phyloP scores from a whole-genome alignment of 2,888 invertebrate species.

The Tetheella fluctuosa region DNA sequence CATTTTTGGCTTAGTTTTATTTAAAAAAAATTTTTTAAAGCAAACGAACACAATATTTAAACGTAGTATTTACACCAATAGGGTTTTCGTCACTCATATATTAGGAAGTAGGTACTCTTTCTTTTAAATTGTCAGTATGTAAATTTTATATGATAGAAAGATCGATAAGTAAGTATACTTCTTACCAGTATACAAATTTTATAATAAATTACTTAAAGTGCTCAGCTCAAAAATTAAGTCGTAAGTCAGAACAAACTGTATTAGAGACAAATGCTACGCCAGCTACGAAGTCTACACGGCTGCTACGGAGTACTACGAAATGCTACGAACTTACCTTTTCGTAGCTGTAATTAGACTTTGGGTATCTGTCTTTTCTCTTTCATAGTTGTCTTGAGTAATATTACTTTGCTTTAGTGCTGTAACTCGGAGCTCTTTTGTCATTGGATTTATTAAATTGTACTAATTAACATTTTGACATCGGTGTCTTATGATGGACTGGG shows the following conservation, averaged over 20 bases:
- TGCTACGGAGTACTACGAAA: conserved; percentile 34
- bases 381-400: conserved; percentile 44
- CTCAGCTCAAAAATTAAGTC: conserved; percentile 47
- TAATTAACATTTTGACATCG: conserved; percentile 23
- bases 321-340: conserved; percentile 49
- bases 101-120: background rate
- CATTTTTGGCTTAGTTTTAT: background rate
- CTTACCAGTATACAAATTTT: conserved; percentile 16
- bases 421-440: conserved; percentile 35
- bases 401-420: conserved; percentile 45
- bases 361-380: conserved; percentile 47
- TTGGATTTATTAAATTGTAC: conserved; percentile 42
- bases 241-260: conserved; percentile 51
- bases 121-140: too few species aligned
- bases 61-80: background rate
- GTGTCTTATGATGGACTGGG: background rate
- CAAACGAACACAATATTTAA: background rate
- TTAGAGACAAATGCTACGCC: conserved; percentile 53
- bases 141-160: background rate
- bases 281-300: conserved; percentile 38
- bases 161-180: too few species aligned
- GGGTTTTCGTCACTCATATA: background rate
- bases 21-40: background rate
- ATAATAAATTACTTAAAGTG: conserved; percentile 25
- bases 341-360: conserved; percentile 56